phyloP scores from a whole-genome alignment of 1,140 invertebrate species.

The Asbolus verrucosus region DNA sequence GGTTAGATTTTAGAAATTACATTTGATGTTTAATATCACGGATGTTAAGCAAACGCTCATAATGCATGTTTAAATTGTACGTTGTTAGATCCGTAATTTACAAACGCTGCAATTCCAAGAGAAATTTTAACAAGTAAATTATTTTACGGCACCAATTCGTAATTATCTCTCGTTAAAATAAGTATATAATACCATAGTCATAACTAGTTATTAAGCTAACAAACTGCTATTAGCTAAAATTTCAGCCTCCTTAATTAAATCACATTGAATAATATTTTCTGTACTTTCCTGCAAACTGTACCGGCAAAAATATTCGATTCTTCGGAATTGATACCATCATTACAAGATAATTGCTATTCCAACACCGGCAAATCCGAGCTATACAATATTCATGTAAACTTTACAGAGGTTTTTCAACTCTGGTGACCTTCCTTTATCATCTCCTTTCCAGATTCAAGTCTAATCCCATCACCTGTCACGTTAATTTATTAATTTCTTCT shows the following conservation, averaged over 20 bases:
- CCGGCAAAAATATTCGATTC: background rate
- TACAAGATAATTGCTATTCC: constrained; percentile 17
- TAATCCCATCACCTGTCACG: constrained; percentile 23
- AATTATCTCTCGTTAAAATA: constrained; percentile 28
- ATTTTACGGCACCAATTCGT: constrained; percentile 7
- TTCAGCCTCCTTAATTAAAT: constrained; percentile 9
- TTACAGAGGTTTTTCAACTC: background rate
- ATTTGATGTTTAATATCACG: constrained; percentile 46
- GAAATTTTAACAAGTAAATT: constrained; percentile 25
- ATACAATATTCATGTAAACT: constrained; percentile 28
- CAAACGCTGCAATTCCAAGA: constrained; percentile 21
- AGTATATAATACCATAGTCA: constrained; percentile 14
- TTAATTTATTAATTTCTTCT: constrained; percentile 25
- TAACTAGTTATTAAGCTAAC: constrained; percentile 2
- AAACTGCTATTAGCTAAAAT: too few species aligned
- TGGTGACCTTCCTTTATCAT: constrained; percentile 12
- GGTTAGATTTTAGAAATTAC: constrained; percentile 44
- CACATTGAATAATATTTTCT: constrained; percentile 9
- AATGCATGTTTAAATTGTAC: constrained; percentile 37
- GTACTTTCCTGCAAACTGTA: too few species aligned
- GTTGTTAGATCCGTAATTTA: constrained; percentile 32
- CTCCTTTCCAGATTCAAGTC: background rate
- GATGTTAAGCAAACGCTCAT: constrained; percentile 41
- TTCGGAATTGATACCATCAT: constrained; percentile 9
- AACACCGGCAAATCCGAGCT: constrained; percentile 6